Conservation (phyloP, 2,888 invertebrate species). For the Pseudoips prasinana region DNA sequence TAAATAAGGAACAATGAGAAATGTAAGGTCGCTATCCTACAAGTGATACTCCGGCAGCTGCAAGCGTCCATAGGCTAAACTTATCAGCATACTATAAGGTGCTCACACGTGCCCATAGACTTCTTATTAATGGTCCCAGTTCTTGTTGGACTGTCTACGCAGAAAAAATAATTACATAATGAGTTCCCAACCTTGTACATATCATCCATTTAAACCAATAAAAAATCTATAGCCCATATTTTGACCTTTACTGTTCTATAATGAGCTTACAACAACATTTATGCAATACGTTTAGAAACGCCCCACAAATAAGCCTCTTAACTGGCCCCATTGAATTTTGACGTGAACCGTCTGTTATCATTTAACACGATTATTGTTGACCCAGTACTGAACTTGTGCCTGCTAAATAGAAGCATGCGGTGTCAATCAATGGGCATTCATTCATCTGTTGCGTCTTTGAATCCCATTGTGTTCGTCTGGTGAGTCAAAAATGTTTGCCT, state of each 20-base stretch:
- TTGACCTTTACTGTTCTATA: constrained; percentile 40
- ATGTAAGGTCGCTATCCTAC: too few relatives aligned
- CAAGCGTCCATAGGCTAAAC: too few relatives aligned
- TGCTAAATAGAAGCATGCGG: constrained; percentile 18
- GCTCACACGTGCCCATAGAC: too few relatives aligned
- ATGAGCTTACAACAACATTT: constrained; percentile 26
- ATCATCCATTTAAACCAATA: constrained; percentile 35
- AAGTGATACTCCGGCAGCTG: too few relatives aligned
- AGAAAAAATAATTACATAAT: too few relatives aligned
- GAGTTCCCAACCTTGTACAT: background rate
- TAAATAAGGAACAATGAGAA: too few relatives aligned
- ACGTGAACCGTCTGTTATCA: constrained; percentile 27
- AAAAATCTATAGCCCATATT: constrained; percentile 30
- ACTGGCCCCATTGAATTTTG: constrained; percentile 24
- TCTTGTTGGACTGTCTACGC: too few relatives aligned
- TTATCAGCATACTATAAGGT: too few relatives aligned
- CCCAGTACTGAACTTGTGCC: constrained; percentile 22
- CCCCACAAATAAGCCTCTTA: constrained; percentile 9
- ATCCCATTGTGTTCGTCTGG: constrained; percentile 15
- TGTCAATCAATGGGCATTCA: constrained; percentile 20
- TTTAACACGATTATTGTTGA: constrained; percentile 37
- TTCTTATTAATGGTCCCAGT: too few relatives aligned
- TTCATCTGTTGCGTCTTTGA: constrained; percentile 19
- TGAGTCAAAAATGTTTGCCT: constrained; percentile 6
- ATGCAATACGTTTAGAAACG: constrained; percentile 23